These are phyloP conservation scores for Sebastes trivittatus DNA, from an alignment of 2,797 vertebrate genomes.

Conservation along the genomic window DNA sequence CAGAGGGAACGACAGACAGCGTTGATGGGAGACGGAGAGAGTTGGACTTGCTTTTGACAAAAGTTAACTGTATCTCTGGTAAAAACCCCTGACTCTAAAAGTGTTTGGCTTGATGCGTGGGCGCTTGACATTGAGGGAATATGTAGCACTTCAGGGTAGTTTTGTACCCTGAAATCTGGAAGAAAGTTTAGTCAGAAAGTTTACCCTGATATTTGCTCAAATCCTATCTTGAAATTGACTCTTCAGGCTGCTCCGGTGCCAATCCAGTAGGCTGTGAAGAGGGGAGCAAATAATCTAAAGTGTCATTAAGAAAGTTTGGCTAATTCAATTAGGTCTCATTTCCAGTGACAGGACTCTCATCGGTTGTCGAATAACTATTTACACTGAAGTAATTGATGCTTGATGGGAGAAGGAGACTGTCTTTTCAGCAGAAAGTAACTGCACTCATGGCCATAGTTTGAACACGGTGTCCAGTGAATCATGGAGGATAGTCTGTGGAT, in stretches of 20 bases:
- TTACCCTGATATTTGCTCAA: slow-evolving; percentile 19
- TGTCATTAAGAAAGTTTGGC: slow-evolving; percentile 60
- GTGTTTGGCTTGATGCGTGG: slow-evolving; percentile 7
- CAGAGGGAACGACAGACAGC: neutral
- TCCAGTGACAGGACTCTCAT: slow-evolving; percentile 35
- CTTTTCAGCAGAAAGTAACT: neutral
- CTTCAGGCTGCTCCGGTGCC: slow-evolving; percentile 4
- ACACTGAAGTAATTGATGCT: slow-evolving; percentile 38
- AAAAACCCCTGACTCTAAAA: slow-evolving; percentile 6
- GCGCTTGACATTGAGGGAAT: slow-evolving; percentile 7
- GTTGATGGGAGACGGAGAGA: neutral
- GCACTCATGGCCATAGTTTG: neutral
- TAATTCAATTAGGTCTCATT: slow-evolving; percentile 56
- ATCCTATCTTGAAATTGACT: slow-evolving; percentile 13
- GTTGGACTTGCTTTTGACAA: neutral
- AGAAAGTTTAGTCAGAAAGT: slow-evolving; percentile 30
- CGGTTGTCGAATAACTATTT: slow-evolving; percentile 41
- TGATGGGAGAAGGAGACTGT: slow-evolving; percentile 26
- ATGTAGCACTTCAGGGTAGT: slow-evolving; percentile 12
- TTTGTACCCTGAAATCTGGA: slow-evolving; percentile 2
- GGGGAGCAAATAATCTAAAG: slow-evolving; percentile 47
- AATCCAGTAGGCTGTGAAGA: slow-evolving; percentile 17
- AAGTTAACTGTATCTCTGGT: slow-evolving; percentile 5
- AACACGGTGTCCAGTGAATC: neutral
- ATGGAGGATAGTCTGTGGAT: neutral